Evolutionary conservation across 1,140 invertebrate genomes (phyloP).

Genomic region (Brachionus asplanchnoidis): DNA sequence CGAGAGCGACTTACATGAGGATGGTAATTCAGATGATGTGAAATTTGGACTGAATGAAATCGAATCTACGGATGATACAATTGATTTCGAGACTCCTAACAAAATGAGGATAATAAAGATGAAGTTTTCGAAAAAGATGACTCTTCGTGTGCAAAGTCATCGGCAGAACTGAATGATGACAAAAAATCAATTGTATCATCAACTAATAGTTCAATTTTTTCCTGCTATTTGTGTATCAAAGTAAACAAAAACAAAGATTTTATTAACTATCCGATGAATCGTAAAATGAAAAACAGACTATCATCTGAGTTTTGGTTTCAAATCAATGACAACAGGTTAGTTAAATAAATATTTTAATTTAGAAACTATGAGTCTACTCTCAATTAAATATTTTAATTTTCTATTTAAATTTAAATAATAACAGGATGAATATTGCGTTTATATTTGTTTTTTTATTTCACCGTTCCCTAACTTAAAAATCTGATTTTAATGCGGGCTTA

Average conservation of each 20-base stretch:
- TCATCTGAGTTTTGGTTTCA: constrained; percentile 40
- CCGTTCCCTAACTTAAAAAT: no score
- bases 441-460: no score
- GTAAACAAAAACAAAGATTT: constrained; percentile 42
- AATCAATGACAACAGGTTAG: constrained; percentile 12
- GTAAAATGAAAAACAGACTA: constrained; percentile 33
- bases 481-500: no score
- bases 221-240: constrained; percentile 39
- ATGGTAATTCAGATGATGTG: neutral
- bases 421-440: no score
- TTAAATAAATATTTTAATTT: neutral
- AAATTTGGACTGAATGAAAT: neutral
- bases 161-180: neutral
- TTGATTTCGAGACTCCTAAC: neutral
- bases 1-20: neutral
- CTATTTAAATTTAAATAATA: no score
- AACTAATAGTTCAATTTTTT: neutral
- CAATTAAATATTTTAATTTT: neutral
- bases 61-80: neutral
- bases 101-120: constrained; percentile 20
- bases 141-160: neutral
- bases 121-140: neutral
- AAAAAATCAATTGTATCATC: neutral
- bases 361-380: neutral
- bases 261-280: constrained; percentile 2